Evolutionary conservation across 2,888 invertebrate species (phyloP).

Genomic region (Tetramorium bicarinatum): DNA sequence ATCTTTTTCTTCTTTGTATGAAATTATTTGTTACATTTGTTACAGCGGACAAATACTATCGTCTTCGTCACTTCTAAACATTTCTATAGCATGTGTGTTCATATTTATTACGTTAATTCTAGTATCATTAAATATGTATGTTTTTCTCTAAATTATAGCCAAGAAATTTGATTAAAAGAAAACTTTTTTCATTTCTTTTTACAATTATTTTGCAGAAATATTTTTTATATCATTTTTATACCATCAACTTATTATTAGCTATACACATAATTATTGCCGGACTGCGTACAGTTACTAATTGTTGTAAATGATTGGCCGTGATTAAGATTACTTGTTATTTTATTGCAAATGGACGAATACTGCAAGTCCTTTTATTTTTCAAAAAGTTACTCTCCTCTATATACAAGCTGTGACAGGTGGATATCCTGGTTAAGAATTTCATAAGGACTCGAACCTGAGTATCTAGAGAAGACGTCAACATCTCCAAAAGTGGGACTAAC

Average conservation of each 20-base stretch:
- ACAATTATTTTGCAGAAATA: too few species aligned
- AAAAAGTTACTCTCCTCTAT: conserved; percentile 62
- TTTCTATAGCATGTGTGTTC: background rate
- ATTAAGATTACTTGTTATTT: conserved; percentile 60
- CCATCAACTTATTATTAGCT: background rate
- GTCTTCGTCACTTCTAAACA: background rate
- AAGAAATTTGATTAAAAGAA: too few species aligned
- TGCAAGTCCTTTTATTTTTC: conserved; percentile 49
- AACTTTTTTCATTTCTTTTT: too few species aligned
- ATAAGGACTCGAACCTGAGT: conserved; percentile 58
- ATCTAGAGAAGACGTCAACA: conserved; percentile 72
- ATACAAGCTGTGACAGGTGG: conserved; percentile 68
- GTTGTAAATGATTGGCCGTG: conserved; percentile 38
- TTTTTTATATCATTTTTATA: too few species aligned
- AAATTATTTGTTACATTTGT: background rate
- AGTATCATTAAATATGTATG: background rate
- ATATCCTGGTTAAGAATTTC: conserved; percentile 62
- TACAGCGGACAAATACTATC: too few species aligned
- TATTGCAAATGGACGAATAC: conserved; percentile 26
- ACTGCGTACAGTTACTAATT: conserved; percentile 15
- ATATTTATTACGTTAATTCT: background rate
- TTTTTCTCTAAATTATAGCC: too few species aligned
- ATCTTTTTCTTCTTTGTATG: background rate
- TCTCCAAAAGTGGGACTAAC: conserved; percentile 69
- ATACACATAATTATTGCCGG: background rate